Percentiles rank a stretch among this genome's conserved stretches.
Evolutionary conservation across 2,888 invertebrate genomes (phyloP).

Genomic region (Pristionchus fissidentatus): DNA sequence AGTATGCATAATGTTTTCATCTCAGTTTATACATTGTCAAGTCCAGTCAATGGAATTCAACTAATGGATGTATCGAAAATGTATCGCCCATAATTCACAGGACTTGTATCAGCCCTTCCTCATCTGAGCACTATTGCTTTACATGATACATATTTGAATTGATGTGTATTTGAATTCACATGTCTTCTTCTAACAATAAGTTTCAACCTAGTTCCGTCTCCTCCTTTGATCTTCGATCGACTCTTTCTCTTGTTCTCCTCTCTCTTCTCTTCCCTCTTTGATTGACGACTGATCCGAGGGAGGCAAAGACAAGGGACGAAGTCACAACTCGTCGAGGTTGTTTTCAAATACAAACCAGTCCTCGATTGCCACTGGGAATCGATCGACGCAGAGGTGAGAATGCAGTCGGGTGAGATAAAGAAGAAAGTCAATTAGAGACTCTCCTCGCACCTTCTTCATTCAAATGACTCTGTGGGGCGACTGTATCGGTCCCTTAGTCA

Average conservation of each 20-base stretch:
- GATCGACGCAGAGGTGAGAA: background rate
- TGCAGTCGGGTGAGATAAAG: slow-evolving; percentile 2
- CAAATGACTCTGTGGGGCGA: background rate
- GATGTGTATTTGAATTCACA: background rate
- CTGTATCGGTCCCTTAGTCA: background rate
- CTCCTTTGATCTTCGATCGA: no score
- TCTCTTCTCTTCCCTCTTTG: background rate
- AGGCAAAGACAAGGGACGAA: slow-evolving; percentile 7
- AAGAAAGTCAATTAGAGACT: background rate
- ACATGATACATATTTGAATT: no score
- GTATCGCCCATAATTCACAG: no score
- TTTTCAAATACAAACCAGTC: slow-evolving; percentile 20
- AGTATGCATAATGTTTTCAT: no score
- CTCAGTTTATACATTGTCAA: no score
- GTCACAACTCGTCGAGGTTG: slow-evolving; percentile 10
- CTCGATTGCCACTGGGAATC: background rate
- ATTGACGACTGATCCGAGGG: background rate
- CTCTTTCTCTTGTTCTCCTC: slow-evolving; percentile 3
- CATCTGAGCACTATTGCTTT: no score
- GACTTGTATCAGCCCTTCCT: no score
- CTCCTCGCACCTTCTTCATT: slow-evolving; percentile 32
- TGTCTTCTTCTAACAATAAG: background rate
- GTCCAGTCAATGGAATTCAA: no score
- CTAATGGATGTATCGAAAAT: no score
- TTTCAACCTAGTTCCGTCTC: no score